A percentile compares a stretch with the other conserved stretches of the same genome.
phyloP scores from a whole-genome alignment of 2,113 vertebrate species.

The Psammodynastes pulverulentus region DNA sequence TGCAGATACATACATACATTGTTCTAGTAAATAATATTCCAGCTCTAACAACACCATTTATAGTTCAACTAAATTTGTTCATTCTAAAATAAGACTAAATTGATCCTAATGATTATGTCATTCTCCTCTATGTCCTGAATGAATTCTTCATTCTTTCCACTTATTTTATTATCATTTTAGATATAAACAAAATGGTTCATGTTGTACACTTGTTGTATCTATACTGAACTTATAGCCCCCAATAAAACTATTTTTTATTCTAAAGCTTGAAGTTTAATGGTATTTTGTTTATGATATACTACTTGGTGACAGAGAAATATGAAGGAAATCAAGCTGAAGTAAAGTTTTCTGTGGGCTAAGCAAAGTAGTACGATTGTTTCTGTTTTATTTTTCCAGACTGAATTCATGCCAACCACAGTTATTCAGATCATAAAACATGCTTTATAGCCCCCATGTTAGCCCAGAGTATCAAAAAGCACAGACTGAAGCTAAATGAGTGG shows the following conservation, averaged over 20 bases:
- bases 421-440: constrained; percentile 16
- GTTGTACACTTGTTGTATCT: background rate
- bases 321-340: constrained; percentile 8
- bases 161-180: constrained; percentile 5
- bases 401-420: constrained; percentile 16
- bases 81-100: background rate
- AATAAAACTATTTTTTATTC: constrained; percentile 22
- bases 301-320: constrained; percentile 14
- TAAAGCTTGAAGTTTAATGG: constrained; percentile 13
- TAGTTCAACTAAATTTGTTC: background rate
- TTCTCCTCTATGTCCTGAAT: background rate
- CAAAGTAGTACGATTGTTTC: background rate
- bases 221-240: background rate
- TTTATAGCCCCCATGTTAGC: constrained; percentile 18
- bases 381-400: constrained; percentile 16
- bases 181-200: background rate
- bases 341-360: constrained; percentile 25
- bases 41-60: background rate
- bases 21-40: background rate
- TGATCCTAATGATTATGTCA: background rate
- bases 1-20: background rate
- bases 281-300: background rate
- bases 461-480: constrained; percentile 12
- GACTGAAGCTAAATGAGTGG: background rate
- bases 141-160: background rate